Conservation (phyloP, 2,113 vertebrate genomes). For the Morone chrysops region DNA sequence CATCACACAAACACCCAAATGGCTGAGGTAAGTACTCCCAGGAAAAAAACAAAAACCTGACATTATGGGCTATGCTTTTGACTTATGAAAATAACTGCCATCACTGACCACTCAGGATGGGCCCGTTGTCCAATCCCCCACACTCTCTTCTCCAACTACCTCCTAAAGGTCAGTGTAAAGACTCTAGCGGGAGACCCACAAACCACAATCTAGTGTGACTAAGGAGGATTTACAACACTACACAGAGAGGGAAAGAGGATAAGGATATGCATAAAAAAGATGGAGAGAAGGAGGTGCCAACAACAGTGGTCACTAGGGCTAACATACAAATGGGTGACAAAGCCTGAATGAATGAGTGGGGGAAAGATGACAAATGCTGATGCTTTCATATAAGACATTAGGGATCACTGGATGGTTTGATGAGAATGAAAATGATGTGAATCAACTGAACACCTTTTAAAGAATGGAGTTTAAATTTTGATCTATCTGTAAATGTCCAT, state of each 20-base stretch:
- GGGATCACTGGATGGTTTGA: too few relatives aligned
- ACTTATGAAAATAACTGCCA: conserved; percentile 48
- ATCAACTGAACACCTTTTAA: too few relatives aligned
- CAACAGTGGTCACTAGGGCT: neutral
- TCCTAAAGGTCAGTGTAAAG: conserved; percentile 25
- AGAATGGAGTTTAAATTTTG: too few relatives aligned
- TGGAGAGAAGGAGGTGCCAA: neutral
- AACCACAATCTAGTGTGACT: neutral
- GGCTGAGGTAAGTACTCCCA: conserved; percentile 17
- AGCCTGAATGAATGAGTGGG: too few relatives aligned
- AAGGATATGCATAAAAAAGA: conserved; percentile 1
- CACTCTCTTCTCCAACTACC: neutral
- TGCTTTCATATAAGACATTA: too few relatives aligned
- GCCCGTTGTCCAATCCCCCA: conserved; percentile 9
- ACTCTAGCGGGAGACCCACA: neutral
- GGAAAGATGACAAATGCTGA: too few relatives aligned
- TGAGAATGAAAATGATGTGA: too few relatives aligned
- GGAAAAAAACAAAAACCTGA: neutral
- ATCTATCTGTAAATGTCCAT: neutral
- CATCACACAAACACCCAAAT: conserved; percentile 29
- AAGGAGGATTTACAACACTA: neutral
- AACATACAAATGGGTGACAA: neutral
- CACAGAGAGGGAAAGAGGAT: neutral
- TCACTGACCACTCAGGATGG: conserved; percentile 24
- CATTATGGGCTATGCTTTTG: conserved; percentile 31